Evolutionary conservation across 37 sponge, comb jelly and placozoan species (phyloP).

Genomic region (Halisarca cf. caerulea): DNA sequence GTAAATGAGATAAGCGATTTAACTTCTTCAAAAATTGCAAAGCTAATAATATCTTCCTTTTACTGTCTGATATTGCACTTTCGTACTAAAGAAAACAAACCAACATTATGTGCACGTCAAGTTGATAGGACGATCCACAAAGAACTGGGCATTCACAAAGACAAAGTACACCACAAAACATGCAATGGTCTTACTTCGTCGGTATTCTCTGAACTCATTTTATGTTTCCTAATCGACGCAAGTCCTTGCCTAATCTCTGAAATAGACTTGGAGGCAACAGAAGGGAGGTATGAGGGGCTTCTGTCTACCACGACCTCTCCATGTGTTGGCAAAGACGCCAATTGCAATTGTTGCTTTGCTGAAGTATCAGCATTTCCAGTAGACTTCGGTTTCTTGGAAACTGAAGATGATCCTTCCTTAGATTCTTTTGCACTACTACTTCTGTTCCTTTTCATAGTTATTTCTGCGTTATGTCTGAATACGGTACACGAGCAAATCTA

Average conservation of each 20-base stretch:
- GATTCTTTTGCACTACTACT: background rate
- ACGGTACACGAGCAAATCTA: no score
- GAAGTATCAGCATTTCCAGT: background rate
- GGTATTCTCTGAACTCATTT: background rate
- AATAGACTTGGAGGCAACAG: background rate
- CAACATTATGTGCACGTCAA: no score
- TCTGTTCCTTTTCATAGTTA: conserved; percentile 2
- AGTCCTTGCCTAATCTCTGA: conserved; percentile 5
- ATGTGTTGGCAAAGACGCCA: conserved; percentile 17
- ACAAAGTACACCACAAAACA: no score
- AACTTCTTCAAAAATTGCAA: conserved; percentile 50
- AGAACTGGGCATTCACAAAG: no score
- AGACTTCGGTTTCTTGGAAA: background rate
- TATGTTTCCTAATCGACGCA: conserved; percentile 15
- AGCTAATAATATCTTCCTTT: conserved; percentile 1
- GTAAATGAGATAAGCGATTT: conserved; percentile 71
- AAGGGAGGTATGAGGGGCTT: background rate
- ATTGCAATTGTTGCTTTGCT: background rate
- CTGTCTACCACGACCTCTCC: background rate
- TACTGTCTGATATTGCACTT: background rate
- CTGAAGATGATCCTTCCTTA: background rate
- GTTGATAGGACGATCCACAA: no score
- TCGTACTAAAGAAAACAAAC: background rate
- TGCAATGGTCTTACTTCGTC: no score
- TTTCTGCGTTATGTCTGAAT: no score